Percentiles rank a stretch among this genome's conserved stretches.
Evolutionary conservation across 2,797 vertebrate species (phyloP).

Genomic region (Cryptoprocta ferox): DNA sequence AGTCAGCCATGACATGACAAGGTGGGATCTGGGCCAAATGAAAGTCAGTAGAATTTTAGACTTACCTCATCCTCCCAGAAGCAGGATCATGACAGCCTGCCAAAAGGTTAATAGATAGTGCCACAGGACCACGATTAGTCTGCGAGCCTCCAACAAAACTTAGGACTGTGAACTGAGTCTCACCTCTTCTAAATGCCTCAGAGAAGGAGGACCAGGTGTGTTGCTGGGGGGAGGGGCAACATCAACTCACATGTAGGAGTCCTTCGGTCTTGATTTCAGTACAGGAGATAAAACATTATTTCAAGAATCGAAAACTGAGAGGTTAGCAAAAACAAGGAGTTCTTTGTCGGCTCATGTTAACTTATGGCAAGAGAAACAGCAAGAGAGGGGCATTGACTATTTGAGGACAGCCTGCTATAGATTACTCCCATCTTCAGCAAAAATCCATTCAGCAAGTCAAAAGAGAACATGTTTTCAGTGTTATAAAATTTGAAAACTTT

Average conservation of each 20-base stretch:
- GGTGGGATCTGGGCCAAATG: not conserved
- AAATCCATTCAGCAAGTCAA: not conserved
- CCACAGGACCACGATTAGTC: not conserved
- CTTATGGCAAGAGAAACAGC: not conserved
- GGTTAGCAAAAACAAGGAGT: not conserved
- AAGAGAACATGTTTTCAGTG: not conserved
- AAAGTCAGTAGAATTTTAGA: not conserved
- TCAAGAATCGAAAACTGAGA: constrained; percentile 14
- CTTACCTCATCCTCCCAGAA: not conserved
- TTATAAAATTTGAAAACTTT: not conserved
- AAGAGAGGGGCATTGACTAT: not conserved
- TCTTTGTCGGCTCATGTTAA: not conserved
- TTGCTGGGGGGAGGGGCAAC: not conserved
- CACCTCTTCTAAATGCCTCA: not conserved
- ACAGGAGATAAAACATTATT: not conserved
- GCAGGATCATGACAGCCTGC: not conserved
- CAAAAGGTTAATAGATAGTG: not conserved
- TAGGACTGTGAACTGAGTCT: not conserved
- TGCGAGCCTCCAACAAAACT: not conserved
- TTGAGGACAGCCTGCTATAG: not conserved
- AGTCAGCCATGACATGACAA: not conserved
- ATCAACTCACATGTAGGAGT: not conserved
- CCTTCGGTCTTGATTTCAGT: not conserved
- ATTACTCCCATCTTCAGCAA: not conserved
- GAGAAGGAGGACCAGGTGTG: not conserved